Base-by-base conservation (phyloP, 2,888 invertebrate genomes). In the Dimorphilus gyrociliatus region DNA sequence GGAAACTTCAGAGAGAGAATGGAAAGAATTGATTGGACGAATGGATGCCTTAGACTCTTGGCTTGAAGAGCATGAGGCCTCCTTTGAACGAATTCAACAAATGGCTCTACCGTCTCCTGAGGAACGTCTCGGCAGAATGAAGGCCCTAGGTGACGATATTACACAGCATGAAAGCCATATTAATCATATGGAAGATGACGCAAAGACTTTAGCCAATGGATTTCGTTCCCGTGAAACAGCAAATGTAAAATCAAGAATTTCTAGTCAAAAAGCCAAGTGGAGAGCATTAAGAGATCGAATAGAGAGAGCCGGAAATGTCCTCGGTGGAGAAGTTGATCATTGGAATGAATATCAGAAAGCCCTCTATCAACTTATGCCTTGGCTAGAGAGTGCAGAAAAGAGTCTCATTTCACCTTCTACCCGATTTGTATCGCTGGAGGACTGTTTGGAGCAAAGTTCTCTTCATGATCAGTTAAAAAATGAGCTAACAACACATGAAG, bases 21-120 rank as follows among this genome's bases (percentile, higher is more conserved):
- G 85, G 86, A 78, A 77, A 13, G 81, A 80, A 3, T 86, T 85
- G 53, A 84, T 86, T 58, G 84, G 86, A 48, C 75, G 77, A 42
- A 71, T 79, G 10, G 78, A 78, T 33, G 72, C 70, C 25, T 73
- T 88, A 16, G 72, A 76, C 46, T 69, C 69, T 30, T 88, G 88
- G 88, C 56, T 90, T 32, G 70, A 72, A 24, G 69, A 72, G 31
- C 73, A 77, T 5, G 81, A 82, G 51, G 76, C 78, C 46, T 72
- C 78, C 53, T 66, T 90, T 34, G 78, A 82, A 53, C 74, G 80
- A 45, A 76, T 81, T 47, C 79, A 77, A 46, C 70, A 75, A 21
- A 77, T 78, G 21, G 73, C 78, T 45, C 73, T 75, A 33, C 71
- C 77, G n/a, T 73, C 78, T 3, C 85, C 86, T 0, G 80, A 82